A percentile compares a stretch with the other conserved stretches of the same genome.
These are phyloP conservation scores for Aplysia californica DNA, from an alignment of 1,140 invertebrate species.

Conservation along the genomic window DNA sequence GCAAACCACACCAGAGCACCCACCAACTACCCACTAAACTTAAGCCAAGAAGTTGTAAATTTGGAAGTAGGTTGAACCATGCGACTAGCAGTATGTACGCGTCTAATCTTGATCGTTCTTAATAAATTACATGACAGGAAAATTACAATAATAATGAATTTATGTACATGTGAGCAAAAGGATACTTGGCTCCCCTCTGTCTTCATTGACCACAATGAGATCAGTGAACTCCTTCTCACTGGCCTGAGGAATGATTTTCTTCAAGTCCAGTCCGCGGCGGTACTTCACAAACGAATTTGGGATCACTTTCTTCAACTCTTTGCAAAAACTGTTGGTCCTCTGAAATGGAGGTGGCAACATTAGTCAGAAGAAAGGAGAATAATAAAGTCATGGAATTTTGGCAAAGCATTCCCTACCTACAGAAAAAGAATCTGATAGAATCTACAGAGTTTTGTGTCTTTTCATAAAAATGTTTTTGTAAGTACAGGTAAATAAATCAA, in stretches of 20 bases:
- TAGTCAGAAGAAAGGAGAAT: too few species aligned
- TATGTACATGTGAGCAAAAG: constrained; percentile 46
- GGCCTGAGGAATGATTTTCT: constrained; percentile 90
- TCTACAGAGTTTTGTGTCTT: neutral
- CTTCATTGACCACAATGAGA: constrained; percentile 93
- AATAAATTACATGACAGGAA: too few species aligned
- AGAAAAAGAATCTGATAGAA: neutral
- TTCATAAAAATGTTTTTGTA: neutral
- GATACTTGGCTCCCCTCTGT: constrained; percentile 87
- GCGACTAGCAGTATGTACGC: too few species aligned
- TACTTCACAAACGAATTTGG: constrained; percentile 88
- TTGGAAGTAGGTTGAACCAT: too few species aligned
- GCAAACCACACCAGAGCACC: too few species aligned
- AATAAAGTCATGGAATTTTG: too few species aligned
- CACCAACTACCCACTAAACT: too few species aligned
- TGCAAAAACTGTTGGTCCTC: constrained; percentile 92
- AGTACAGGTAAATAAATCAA: too few species aligned
- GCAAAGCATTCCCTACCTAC: too few species aligned
- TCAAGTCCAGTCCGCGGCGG: constrained; percentile 87
- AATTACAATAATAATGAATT: too few species aligned
- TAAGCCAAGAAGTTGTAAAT: too few species aligned
- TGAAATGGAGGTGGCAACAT: constrained; percentile 56
- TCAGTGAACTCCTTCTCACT: constrained; percentile 85
- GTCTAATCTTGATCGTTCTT: too few species aligned
- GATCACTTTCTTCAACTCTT: constrained; percentile 89